Conservation (phyloP, 2,888 invertebrate species). For the Girardia tigrina region DNA sequence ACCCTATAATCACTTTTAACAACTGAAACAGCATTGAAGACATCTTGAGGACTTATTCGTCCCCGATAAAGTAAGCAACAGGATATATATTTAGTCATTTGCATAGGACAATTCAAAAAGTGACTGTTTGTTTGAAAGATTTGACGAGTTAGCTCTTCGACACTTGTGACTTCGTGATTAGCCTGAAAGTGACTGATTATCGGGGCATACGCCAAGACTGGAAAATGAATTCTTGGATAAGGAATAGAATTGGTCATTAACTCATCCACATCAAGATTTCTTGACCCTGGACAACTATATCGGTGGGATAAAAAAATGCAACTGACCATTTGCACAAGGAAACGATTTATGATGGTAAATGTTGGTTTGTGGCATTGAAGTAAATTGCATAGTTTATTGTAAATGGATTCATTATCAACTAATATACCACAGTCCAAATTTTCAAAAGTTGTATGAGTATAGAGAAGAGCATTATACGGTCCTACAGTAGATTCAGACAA, state of each 20-base stretch:
- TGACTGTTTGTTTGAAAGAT: conserved; percentile 29
- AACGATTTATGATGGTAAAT: conserved; percentile 25
- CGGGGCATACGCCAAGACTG: conserved; percentile 32
- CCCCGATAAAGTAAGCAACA: conserved; percentile 36
- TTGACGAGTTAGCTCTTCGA: background rate
- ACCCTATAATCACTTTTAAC: conserved; percentile 31
- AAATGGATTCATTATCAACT: conserved; percentile 35
- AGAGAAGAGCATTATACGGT: conserved; percentile 34
- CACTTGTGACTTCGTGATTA: conserved; percentile 11
- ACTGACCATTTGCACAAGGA: conserved; percentile 31
- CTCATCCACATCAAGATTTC: conserved; percentile 26
- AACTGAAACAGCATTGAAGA: conserved; percentile 31
- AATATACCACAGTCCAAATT: conserved; percentile 32
- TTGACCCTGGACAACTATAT: conserved; percentile 25
- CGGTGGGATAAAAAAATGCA: conserved; percentile 29
- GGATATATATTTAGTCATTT: conserved; percentile 34
- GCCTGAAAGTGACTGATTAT: background rate
- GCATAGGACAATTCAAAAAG: conserved; percentile 34
- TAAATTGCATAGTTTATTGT: conserved; percentile 21
- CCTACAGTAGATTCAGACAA: conserved; percentile 33
- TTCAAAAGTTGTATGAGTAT: conserved; percentile 33
- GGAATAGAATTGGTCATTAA: conserved; percentile 34
- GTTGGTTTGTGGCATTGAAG: conserved; percentile 5
- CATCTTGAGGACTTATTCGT: conserved; percentile 30
- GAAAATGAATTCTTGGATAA: conserved; percentile 35